Evolutionary conservation across 2,888 invertebrate species (phyloP).

Genomic region (Bombylius discolor): DNA sequence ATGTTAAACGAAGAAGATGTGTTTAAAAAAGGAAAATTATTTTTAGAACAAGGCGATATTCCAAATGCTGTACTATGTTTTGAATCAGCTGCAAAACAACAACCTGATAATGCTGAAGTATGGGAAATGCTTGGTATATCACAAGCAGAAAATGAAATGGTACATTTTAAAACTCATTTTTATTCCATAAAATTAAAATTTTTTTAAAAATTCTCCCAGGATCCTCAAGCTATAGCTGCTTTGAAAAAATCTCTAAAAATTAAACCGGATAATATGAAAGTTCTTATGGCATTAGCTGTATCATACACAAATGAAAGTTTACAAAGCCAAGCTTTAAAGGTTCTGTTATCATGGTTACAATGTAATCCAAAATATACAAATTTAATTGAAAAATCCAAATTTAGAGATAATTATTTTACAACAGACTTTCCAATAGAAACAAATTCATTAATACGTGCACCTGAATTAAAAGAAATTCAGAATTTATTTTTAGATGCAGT

Average conservation of each 20-base stretch:
- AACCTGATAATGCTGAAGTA: slow-evolving; percentile 62
- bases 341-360: slow-evolving; percentile 64
- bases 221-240: slow-evolving; percentile 84
- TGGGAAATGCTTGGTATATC: slow-evolving; percentile 84
- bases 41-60: slow-evolving; percentile 74
- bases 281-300: slow-evolving; percentile 81
- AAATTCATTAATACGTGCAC: slow-evolving; percentile 37
- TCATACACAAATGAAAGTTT: slow-evolving; percentile 94
- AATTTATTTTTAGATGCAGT: slow-evolving; percentile 68
- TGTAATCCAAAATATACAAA: slow-evolving; percentile 71
- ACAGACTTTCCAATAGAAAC: slow-evolving; percentile 26
- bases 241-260: slow-evolving; percentile 71
- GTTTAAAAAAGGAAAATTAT: slow-evolving; percentile 72
- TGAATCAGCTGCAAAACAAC: slow-evolving; percentile 84
- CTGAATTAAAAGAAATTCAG: slow-evolving; percentile 48
- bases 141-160: slow-evolving; percentile 93
- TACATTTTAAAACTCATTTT: not conserved
- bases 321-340: slow-evolving; percentile 75
- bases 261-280: slow-evolving; percentile 65
- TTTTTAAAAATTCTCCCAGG: slow-evolving; percentile 35
- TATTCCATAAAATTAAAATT: not conserved
- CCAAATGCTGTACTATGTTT: slow-evolving; percentile 93
- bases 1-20: slow-evolving; percentile 65
- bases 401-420: slow-evolving; percentile 14
- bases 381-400: slow-evolving; percentile 46